Conservation (phyloP, 2,797 vertebrate genomes). For the Galago senegalensis region DNA sequence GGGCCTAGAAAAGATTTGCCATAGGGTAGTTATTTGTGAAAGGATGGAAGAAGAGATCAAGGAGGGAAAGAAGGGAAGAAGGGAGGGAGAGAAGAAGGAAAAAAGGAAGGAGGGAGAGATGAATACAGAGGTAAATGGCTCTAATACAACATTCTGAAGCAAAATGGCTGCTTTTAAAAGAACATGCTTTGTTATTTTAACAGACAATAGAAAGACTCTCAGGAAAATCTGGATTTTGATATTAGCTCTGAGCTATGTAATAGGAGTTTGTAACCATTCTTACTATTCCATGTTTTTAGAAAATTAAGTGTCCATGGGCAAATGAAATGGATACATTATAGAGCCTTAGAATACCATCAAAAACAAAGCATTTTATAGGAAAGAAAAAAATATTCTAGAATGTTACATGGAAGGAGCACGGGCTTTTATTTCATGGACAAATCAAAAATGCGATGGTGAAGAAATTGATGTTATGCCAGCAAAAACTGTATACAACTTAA, state of each 20-base stretch:
- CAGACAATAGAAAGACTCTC: neutral
- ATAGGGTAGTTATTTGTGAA: neutral
- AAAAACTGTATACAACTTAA: constrained; percentile 38
- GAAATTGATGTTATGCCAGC: constrained; percentile 67
- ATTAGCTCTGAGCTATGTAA: constrained; percentile 33
- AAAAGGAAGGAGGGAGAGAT: fast-evolving
- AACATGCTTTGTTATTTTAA: constrained; percentile 6
- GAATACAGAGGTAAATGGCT: neutral
- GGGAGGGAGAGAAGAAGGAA: fast-evolving
- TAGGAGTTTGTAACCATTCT: neutral
- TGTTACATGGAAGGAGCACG: neutral
- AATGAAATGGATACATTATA: constrained; percentile 48
- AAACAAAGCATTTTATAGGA: constrained; percentile 65
- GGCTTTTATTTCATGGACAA: constrained; percentile 78
- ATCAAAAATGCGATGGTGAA: constrained; percentile 70
- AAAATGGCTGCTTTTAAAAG: constrained; percentile 54
- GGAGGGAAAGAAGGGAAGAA: fast-evolving
- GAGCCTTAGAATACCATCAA: constrained; percentile 47
- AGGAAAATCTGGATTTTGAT: constrained; percentile 51
- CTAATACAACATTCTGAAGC: constrained; percentile 19
- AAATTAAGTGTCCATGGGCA: constrained; percentile 13
- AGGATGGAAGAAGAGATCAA: no score
- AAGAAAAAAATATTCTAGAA: constrained; percentile 26
- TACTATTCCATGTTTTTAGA: constrained; percentile 59
- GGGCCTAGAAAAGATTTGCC: neutral